phyloP scores from a whole-genome alignment of 2,888 invertebrate species.

The Mythimna pallens region DNA sequence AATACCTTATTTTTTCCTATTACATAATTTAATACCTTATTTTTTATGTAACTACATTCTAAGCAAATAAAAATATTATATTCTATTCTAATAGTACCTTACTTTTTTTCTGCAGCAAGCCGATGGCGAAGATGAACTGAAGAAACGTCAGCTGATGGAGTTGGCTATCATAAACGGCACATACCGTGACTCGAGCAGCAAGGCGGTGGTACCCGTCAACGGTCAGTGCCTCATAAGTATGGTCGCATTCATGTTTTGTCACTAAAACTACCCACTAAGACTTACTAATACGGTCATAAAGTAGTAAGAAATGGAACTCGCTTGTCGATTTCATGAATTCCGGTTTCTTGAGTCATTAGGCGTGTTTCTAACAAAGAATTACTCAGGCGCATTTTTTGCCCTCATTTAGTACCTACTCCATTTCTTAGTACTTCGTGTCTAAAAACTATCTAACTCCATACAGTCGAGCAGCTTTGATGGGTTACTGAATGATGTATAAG shows the following conservation, averaged over 20 bases:
- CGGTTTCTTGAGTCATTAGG: neutral
- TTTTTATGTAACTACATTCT: too few species aligned
- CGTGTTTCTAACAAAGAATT: neutral
- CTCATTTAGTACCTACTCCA: constrained; percentile 16
- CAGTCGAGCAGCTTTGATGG: constrained; percentile 1
- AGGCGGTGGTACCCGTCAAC: constrained; percentile 95
- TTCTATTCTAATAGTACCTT: constrained; percentile 2
- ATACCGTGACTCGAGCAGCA: constrained; percentile 98
- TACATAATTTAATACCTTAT: too few species aligned
- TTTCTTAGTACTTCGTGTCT: constrained; percentile 40
- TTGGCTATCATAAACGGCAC: constrained; percentile 99
- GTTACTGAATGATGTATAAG: too few species aligned
- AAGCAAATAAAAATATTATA: too few species aligned
- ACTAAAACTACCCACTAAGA: constrained; percentile 77
- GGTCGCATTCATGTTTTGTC: constrained; percentile 89
- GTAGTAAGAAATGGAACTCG: constrained; percentile 42
- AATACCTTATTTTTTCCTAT: too few species aligned
- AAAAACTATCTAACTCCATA: constrained; percentile 34
- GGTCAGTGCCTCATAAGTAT: constrained; percentile 92
- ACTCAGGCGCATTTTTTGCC: neutral
- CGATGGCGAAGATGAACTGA: constrained; percentile 99
- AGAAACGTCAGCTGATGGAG: constrained; percentile 99
- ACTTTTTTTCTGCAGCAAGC: constrained; percentile 93
- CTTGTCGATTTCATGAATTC: neutral
- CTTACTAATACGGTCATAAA: constrained; percentile 40